These are phyloP conservation scores for Holotrichia oblita DNA, from an alignment of 1,140 invertebrate genomes.

Conservation along the genomic window DNA sequence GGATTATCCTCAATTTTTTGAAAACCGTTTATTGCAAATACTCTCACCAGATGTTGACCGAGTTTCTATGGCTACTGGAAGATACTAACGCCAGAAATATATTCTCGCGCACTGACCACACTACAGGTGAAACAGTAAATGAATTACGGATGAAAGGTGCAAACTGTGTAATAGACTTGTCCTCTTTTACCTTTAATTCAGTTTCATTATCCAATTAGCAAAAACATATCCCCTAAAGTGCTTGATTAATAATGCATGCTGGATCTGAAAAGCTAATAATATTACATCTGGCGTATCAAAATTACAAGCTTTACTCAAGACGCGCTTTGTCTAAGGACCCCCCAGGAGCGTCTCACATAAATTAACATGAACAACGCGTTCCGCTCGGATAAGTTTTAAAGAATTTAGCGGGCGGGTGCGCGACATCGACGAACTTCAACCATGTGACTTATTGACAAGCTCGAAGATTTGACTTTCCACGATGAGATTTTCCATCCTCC, in stretches of 20 bases:
- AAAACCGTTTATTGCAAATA: no score
- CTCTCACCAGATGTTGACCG: no score
- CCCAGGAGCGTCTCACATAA: constrained; percentile 4
- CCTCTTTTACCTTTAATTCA: no score
- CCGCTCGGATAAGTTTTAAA: not conserved
- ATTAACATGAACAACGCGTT: constrained; percentile 13
- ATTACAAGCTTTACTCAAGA: not conserved
- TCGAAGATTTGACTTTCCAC: not conserved
- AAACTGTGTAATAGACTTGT: no score
- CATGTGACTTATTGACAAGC: constrained; percentile 16
- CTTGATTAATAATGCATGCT: not conserved
- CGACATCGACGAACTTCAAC: not conserved
- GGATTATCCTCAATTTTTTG: no score
- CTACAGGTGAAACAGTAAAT: no score
- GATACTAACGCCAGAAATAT: no score
- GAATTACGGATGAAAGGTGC: no score
- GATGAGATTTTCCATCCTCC: not conserved
- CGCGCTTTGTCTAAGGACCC: not conserved
- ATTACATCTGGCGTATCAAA: constrained; percentile 16
- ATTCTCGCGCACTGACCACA: no score
- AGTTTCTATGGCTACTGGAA: no score
- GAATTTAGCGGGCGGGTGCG: not conserved
- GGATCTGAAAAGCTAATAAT: constrained; percentile 5
- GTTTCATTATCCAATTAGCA: not conserved
- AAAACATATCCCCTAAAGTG: not conserved